Conservation (phyloP, 2,797 vertebrate species). For the Ibycter americanus region DNA sequence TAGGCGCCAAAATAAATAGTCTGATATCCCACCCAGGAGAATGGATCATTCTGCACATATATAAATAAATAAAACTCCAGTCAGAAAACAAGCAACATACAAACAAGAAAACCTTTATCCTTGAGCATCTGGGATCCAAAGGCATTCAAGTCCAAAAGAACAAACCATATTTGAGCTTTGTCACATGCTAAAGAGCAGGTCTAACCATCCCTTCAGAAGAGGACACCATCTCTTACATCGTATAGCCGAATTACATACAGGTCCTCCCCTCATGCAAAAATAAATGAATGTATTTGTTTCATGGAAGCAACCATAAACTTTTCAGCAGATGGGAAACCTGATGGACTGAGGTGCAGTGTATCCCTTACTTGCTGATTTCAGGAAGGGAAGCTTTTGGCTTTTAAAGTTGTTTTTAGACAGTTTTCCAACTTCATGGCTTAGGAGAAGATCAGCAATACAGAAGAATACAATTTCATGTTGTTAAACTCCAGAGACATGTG, state of each 20-base stretch:
- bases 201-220: neutral
- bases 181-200: neutral
- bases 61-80: neutral
- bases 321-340: neutral
- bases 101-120: neutral
- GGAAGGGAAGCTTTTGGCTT: neutral
- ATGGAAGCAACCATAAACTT: neutral
- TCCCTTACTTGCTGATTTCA: neutral
- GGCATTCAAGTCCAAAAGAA: neutral
- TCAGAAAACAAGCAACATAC: neutral
- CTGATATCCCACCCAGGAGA: neutral
- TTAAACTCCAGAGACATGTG: neutral
- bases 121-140: neutral
- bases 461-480: neutral
- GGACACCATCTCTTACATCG: neutral
- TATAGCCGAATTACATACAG: neutral
- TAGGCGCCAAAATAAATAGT: neutral
- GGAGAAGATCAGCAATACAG: neutral
- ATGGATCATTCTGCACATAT: neutral
- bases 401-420: neutral
- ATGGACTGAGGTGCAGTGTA: neutral
- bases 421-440: neutral
- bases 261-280: neutral
- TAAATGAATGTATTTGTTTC: neutral
- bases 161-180: neutral